phyloP scores from a whole-genome alignment of 53 echinoderm and acorn worm species.

The Echinometra lucunter region DNA sequence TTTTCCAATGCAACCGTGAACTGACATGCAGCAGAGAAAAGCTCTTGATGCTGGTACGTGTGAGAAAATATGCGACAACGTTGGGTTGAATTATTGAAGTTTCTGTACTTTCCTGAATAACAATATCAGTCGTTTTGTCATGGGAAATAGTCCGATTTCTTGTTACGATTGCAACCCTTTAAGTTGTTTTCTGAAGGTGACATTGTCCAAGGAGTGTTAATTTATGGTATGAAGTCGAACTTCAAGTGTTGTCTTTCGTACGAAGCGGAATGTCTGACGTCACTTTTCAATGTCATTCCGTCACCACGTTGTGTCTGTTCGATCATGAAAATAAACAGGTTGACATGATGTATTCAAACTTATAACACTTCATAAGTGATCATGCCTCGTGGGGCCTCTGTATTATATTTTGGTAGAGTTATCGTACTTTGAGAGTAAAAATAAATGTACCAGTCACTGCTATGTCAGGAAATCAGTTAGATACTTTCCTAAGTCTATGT shows the following conservation, averaged over 20 bases:
- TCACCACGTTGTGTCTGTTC: background rate
- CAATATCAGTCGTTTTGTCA: conserved; percentile 8
- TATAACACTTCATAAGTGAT: background rate
- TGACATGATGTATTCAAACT: background rate
- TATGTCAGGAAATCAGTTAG: background rate
- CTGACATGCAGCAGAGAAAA: background rate
- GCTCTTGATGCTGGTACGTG: background rate
- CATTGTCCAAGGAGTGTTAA: conserved; percentile 21
- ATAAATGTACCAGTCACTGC: background rate
- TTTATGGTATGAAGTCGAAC: conserved; percentile 24
- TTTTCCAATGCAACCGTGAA: background rate
- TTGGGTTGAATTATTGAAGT: background rate
- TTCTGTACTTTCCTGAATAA: conserved; percentile 13
- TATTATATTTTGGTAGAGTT: background rate
- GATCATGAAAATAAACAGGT: conserved; percentile 23
- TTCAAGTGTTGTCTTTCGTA: conserved; percentile 11
- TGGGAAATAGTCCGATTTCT: conserved; percentile 36
- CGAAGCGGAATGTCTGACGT: conserved; percentile 19
- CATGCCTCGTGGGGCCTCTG: background rate
- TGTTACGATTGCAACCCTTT: conserved; percentile 36
- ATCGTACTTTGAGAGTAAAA: background rate
- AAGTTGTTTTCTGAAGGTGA: conserved; percentile 50
- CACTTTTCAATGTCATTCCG: conserved; percentile 49
- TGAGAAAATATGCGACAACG: background rate
- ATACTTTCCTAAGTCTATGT: too few relatives aligned